Percentiles rank a stretch among this genome's conserved stretches.
Conservation (phyloP, 2,888 invertebrate species). For the Caenorhabditis doughertyi region DNA sequence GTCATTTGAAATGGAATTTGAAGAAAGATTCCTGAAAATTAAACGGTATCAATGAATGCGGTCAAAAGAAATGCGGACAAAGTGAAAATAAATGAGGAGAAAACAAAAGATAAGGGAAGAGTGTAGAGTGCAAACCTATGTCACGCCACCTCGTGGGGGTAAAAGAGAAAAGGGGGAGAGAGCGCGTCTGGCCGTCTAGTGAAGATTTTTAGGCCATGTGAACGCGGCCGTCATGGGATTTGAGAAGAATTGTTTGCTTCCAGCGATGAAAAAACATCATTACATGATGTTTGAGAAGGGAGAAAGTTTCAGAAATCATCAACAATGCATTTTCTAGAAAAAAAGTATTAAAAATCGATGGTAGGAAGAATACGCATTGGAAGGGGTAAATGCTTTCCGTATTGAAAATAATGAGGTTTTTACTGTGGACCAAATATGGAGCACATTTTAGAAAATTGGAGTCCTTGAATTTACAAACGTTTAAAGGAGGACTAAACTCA, state of each 20-base stretch:
- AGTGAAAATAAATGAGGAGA: constrained; percentile 47
- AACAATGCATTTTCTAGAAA: background rate
- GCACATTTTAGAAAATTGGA: no score
- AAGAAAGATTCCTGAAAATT: constrained; percentile 36
- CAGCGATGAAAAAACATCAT: background rate
- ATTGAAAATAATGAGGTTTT: no score
- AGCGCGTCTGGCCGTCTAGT: background rate
- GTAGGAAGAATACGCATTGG: background rate
- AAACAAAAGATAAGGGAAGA: constrained; percentile 47
- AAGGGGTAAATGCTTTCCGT: background rate
- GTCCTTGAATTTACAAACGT: no score
- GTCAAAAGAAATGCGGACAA: constrained; percentile 18
- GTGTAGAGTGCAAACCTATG: constrained; percentile 52
- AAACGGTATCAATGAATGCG: constrained; percentile 9
- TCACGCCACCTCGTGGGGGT: constrained; percentile 51
- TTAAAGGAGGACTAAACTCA: no score
- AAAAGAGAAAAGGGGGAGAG: background rate
- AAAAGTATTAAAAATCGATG: background rate
- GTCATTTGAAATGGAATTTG: constrained; percentile 45
- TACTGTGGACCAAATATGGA: no score
- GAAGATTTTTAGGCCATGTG: constrained; percentile 26
- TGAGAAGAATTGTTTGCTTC: background rate
- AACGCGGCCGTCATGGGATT: background rate
- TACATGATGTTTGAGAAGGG: background rate
- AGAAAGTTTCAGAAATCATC: constrained; percentile 7